Percentiles rank a stretch among this genome's conserved stretches.
Conservation (phyloP, 2,113 vertebrate genomes). For the Mobula hypostoma region DNA sequence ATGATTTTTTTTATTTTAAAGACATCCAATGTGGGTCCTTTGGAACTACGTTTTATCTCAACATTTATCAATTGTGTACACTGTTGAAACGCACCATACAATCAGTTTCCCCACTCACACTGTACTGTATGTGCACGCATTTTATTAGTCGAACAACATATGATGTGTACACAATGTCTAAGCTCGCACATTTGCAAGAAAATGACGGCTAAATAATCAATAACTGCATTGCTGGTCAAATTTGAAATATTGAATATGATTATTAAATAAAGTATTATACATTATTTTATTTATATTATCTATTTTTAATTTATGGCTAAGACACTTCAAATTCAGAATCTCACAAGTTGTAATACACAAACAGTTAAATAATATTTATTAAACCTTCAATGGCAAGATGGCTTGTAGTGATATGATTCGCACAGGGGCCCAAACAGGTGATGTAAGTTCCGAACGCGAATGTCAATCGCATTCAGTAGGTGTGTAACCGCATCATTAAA, state of each 20-base stretch:
- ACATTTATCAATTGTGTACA: neutral
- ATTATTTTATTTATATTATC: too few relatives aligned
- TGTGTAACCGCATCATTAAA: neutral
- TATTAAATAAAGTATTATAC: too few relatives aligned
- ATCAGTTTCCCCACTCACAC: neutral
- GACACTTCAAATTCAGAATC: neutral
- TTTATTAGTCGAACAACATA: constrained; percentile 2
- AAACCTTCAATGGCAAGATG: neutral
- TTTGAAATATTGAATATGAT: neutral
- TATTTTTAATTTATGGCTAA: neutral
- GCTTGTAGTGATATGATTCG: too few relatives aligned
- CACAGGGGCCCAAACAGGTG: neutral
- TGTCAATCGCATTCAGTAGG: neutral
- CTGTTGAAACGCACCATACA: neutral
- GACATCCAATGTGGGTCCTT: neutral
- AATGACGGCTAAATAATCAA: neutral
- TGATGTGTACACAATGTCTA: constrained; percentile 9
- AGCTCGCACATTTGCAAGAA: neutral
- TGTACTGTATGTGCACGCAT: neutral
- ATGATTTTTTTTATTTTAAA: neutral
- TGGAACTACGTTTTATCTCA: neutral
- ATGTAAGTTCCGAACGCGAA: neutral
- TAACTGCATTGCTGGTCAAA: neutral
- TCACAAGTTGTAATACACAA: neutral
- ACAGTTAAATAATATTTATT: neutral